Base-by-base conservation (phyloP, 2,888 invertebrate genomes). In the Lagria hirta region DNA sequence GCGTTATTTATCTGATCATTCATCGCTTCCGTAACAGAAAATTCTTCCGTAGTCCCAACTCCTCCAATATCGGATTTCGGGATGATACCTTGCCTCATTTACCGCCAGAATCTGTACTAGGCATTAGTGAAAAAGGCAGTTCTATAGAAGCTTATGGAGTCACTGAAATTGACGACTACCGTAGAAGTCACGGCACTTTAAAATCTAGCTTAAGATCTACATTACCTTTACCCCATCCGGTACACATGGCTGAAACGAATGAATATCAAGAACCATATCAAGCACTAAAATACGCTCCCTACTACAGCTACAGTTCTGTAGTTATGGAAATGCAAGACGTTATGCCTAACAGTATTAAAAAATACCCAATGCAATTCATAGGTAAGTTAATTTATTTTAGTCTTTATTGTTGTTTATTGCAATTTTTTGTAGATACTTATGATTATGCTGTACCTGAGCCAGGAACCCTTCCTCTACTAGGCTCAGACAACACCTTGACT, bases 241-340 rank as follows among this genome's bases (percentile, higher is more conserved):
- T 78, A 59, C 80, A 81, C 60, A 75, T 81, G 55, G 13, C 34
- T 20, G 78, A 83, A 27, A 63, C 57, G 49, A 84, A 84, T 62
- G 84, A 85, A 65, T 87, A 87, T 70, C 86, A 86, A 64, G 87
- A 87, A 72, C 87, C 87, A 22, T 86, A 86, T 69, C 86, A 86
- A 70, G 84, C 84, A 11, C 72, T 85, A 54, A 82, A 83, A 66
- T 84, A 83, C 64, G 82, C 85, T 7, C 86, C 86, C 2, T 86
- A 85, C 69, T 85, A 84, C 68, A 83, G 82, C 65, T 86, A 85
- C 72, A 84, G 83, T 68, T 82, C 84, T 15, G 84, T 85, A 29
- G 77, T 85, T 61, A 78, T 85, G 73, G 85, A 86, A 72, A 85
- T 85, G 83, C 80, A 83, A 68, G 82, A 84, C 70, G 80, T 82